These are phyloP conservation scores for Tetrao urogallus DNA, from an alignment of 2,113 vertebrate genomes.

Conservation along the genomic window DNA sequence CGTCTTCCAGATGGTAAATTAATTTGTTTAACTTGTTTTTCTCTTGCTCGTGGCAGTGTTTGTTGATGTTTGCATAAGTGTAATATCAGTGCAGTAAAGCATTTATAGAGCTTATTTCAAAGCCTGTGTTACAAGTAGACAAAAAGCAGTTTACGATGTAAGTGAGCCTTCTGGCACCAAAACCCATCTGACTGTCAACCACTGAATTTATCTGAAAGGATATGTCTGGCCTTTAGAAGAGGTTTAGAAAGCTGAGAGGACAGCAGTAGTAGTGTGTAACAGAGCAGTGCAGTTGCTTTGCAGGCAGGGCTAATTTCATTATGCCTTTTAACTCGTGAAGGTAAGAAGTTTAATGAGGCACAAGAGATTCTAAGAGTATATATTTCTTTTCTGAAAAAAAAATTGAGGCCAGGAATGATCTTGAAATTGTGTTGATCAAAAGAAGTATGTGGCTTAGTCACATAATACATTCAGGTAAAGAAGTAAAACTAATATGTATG, in stretches of 20 bases:
- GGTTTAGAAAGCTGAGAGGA: neutral
- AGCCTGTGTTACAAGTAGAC: neutral
- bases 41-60: neutral
- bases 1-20: neutral
- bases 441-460: neutral
- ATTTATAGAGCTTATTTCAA: neutral
- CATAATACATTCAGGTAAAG: neutral
- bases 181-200: neutral
- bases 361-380: neutral
- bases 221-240: neutral
- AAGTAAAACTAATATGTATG: neutral
- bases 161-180: neutral
- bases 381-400: neutral
- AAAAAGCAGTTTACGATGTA: neutral
- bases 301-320: neutral
- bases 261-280: neutral
- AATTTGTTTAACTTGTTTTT: neutral
- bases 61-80: neutral
- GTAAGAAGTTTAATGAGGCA: neutral
- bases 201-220: neutral
- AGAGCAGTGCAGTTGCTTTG: neutral
- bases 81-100: neutral
- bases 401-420: neutral
- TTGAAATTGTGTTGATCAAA: neutral
- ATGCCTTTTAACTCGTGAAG: neutral